Conservation (phyloP, 2,888 invertebrate species). For the Cataglyphis altisquamis region DNA sequence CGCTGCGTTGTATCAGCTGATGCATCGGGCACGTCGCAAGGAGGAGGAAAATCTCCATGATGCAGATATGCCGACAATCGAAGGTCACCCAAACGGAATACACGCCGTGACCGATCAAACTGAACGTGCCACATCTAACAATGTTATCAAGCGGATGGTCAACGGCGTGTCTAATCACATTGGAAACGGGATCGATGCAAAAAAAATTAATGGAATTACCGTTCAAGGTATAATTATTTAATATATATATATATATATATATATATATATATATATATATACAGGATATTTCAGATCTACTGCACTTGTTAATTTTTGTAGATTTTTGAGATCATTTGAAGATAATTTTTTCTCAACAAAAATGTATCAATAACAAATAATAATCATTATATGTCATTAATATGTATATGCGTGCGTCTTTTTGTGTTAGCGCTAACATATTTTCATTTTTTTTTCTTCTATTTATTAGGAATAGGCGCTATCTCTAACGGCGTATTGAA, state of each 20-base stretch:
- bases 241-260: no score
- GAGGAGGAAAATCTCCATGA: slow-evolving; percentile 67
- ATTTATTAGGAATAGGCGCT: slow-evolving; percentile 56
- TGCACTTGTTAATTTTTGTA: no score
- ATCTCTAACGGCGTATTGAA: slow-evolving; percentile 84
- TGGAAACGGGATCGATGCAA: slow-evolving; percentile 68
- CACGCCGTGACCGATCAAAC: slow-evolving; percentile 77
- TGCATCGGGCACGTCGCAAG: slow-evolving; percentile 86
- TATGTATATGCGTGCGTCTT: not conserved
- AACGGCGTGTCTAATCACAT: slow-evolving; percentile 84
- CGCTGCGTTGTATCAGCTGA: slow-evolving; percentile 90
- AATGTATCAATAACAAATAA: not conserved
- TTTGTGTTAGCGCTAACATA: not conserved
- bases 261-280: no score
- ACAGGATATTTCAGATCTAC: no score
- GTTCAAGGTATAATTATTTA: slow-evolving; percentile 56
- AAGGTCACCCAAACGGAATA: slow-evolving; percentile 76
- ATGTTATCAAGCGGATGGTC: slow-evolving; percentile 85
- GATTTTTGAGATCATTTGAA: no score
- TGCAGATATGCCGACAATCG: slow-evolving; percentile 64
- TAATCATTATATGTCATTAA: not conserved
- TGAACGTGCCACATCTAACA: slow-evolving; percentile 74
- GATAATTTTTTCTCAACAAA: not conserved
- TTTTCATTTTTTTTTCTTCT: not conserved
- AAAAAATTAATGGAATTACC: slow-evolving; percentile 63